Percentiles rank a stretch among this genome's conserved stretches.
These are phyloP conservation scores for Lasiommata megera DNA, from an alignment of 2,888 invertebrate species.

Conservation along the genomic window DNA sequence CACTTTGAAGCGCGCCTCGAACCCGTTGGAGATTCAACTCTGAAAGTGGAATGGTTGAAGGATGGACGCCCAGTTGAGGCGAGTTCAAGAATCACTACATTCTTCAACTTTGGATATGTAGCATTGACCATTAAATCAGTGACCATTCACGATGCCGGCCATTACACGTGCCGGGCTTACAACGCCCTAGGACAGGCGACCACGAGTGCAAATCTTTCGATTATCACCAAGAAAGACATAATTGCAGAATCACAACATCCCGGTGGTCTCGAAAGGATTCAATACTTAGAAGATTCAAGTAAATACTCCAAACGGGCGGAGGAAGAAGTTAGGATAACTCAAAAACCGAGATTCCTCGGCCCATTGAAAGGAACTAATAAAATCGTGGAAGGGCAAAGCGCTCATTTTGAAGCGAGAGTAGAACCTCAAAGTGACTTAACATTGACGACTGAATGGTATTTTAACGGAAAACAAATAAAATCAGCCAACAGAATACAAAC, in stretches of 20 bases:
- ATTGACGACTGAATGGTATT: slow-evolving; percentile 97
- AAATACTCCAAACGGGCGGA: slow-evolving; percentile 85
- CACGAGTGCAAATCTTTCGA: slow-evolving; percentile 90
- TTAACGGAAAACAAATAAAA: slow-evolving; percentile 95
- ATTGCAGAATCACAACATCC: slow-evolving; percentile 96
- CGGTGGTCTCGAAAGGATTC: slow-evolving; percentile 94
- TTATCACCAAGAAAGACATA: slow-evolving; percentile 92
- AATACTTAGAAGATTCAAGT: slow-evolving; percentile 91
- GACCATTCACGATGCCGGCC: slow-evolving; percentile 93
- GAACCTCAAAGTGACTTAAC: slow-evolving; percentile 97
- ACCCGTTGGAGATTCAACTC: slow-evolving; percentile 94
- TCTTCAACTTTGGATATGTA: slow-evolving; percentile 97
- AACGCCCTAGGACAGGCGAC: slow-evolving; percentile 93
- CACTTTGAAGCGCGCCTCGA: slow-evolving; percentile 97
- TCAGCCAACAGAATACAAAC: slow-evolving; percentile 95
- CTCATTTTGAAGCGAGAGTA: slow-evolving; percentile 96
- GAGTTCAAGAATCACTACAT: slow-evolving; percentile 94
- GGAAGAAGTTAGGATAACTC: slow-evolving; percentile 88
- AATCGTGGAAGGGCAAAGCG: slow-evolving; percentile 95
- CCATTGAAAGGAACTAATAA: slow-evolving; percentile 96
- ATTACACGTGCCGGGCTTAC: slow-evolving; percentile 93
- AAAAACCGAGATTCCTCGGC: slow-evolving; percentile 93
- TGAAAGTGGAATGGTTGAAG: slow-evolving; percentile 96
- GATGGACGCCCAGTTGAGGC: slow-evolving; percentile 95
- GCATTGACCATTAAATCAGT: slow-evolving; percentile 96